phyloP scores from a whole-genome alignment of 2,888 invertebrate genomes.

The Zootermopsis nevadensis region DNA sequence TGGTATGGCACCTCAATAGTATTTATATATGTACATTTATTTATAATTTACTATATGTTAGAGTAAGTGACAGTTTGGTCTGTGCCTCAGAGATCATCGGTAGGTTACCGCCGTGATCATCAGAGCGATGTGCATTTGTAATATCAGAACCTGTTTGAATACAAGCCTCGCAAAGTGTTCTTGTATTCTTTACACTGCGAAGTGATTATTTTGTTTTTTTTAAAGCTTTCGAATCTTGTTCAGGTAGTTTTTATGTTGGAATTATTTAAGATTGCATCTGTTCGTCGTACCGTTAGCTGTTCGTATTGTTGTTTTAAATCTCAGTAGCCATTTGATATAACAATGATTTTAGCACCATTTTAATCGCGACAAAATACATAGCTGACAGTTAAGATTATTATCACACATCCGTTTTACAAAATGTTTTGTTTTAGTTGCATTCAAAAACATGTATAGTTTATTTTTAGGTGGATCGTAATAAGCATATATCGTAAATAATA shows the following conservation, averaged over 20 bases:
- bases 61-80: too few relatives aligned
- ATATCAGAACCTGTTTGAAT: neutral
- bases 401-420: neutral
- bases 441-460: too few relatives aligned
- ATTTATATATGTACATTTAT: too few relatives aligned
- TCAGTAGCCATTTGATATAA: neutral
- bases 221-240: neutral
- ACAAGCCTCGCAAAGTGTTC: neutral
- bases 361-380: constrained; percentile 11
- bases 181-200: neutral
- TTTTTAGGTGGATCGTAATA: too few relatives aligned
- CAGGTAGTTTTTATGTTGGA: neutral
- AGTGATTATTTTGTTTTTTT: too few relatives aligned
- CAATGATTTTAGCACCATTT: neutral
- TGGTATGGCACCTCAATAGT: too few relatives aligned
- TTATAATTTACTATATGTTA: too few relatives aligned
- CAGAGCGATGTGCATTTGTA: neutral
- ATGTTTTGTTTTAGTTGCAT: too few relatives aligned
- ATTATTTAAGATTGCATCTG: neutral
- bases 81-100: too few relatives aligned
- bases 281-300: neutral
- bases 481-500: too few relatives aligned
- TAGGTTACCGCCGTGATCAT: too few relatives aligned
- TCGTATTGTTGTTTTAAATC: neutral
- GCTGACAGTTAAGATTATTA: neutral